Evolutionary conservation across 2,797 vertebrate genomes (phyloP), one percentile per base, ranked within the genome.

Genomic region (Spinibarbus caldwelli): DNA sequence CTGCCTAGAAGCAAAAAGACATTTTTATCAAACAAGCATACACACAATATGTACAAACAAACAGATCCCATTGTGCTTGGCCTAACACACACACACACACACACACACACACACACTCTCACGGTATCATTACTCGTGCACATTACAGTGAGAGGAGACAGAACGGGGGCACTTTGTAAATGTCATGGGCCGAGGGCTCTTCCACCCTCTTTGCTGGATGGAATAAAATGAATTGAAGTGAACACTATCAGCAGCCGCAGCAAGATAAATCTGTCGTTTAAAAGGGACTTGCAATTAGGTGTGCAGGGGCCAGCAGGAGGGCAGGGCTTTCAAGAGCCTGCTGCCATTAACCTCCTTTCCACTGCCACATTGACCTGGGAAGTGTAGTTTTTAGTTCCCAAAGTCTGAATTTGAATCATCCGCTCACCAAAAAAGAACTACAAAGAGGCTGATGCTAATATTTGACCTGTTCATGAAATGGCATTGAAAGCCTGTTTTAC

Each of bases 191-290:
- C 77, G 76, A 82, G 88, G 76, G 82, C 86, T 78, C 75, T 85
- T 79, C 75, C 71, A 67, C 70, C 81, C 82, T 88, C 83, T 86
- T 80, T 82, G 78, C 84, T 82, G 81, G 82, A 83, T 68, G 54
- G 86, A 90, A 87, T 88, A 89, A 89, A 90, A 91, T 91, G 86
- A 89, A 92, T 91, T 90, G 88, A 89, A 90, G 85, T 90, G 90
- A 87, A 88, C 59, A 70, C 89, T 90, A 91, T 90, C 89, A 86
- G 85, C 87, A 87, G 87, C 86, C 87, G 85, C 87, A 82, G 88
- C 88, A 89, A 91, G 90, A 92, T 92, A 90, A 91, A 92, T 89
- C 90, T 91, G 90, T 89, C 91, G 89, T 90, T 92, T 91, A 91
- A 90, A 89, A 89, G 86, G 87, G 89, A 90, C 89, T 85, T 71